These are phyloP conservation scores for Heliocidaris erythrogramma DNA, from an alignment of 35 echinoderm and acorn worm genomes.

Conservation along the genomic window DNA sequence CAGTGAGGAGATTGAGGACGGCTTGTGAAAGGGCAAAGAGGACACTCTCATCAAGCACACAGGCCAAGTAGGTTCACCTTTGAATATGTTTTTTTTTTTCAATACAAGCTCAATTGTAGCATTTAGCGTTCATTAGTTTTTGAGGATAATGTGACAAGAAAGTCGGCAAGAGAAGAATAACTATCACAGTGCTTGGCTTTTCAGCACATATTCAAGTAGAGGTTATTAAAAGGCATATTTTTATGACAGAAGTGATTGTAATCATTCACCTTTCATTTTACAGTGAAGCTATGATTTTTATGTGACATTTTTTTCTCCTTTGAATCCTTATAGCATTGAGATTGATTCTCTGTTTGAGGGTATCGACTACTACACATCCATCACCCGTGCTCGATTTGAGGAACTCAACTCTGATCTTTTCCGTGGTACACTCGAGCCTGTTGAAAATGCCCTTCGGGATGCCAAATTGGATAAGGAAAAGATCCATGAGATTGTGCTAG, in stretches of 20 bases:
- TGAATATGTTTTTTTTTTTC: background rate
- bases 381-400: conserved; percentile 93
- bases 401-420: conserved; percentile 75
- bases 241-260: too few relatives aligned
- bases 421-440: conserved; percentile 75
- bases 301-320: background rate
- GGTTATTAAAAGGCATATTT: background rate
- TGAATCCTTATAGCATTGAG: conserved; percentile 78
- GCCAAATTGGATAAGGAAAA: conserved; percentile 66
- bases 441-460: conserved; percentile 78
- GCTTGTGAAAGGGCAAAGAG: conserved; percentile 94
- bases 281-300: background rate
- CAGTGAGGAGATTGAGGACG: conserved; percentile 77
- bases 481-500: conserved; percentile 87
- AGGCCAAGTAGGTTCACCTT: conserved; percentile 64
- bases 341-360: conserved; percentile 97
- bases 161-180: background rate
- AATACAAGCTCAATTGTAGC: background rate
- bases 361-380: conserved; percentile 97
- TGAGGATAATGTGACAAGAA: background rate
- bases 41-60: conserved; percentile 86
- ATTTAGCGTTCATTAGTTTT: background rate
- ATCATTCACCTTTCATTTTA: too few relatives aligned
- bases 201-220: background rate
- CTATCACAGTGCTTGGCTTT: background rate